A percentile compares a stretch with the other conserved stretches of the same genome.
Conservation (phyloP, 2,113 vertebrate species). For the Semnornis frantzii region DNA sequence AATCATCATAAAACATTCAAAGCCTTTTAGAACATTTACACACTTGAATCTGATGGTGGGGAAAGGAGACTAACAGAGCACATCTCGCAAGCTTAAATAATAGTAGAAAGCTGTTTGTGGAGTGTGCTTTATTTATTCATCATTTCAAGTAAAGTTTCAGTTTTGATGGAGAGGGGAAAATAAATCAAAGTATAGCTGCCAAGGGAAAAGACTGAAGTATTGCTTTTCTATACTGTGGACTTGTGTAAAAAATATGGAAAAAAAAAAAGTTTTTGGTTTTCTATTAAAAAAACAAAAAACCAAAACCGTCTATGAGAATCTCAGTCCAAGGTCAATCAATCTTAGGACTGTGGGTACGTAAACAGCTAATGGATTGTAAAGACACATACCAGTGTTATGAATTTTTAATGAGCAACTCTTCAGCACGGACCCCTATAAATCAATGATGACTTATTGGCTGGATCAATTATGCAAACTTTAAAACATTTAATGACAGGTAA, state of each 20-base stretch:
- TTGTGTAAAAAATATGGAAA: conserved; percentile 54
- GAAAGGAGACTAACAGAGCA: conserved; percentile 89
- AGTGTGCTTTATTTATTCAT: conserved; percentile 99
- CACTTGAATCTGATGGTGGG: conserved; percentile 97
- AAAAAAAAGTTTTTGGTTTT: not conserved
- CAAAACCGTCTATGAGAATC: conserved; percentile 84
- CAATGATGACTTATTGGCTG: conserved; percentile 97
- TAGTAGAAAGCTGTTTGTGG: conserved; percentile 98
- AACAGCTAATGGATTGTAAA: conserved; percentile 99
- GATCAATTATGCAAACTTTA: conserved; percentile 99
- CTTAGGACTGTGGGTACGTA: conserved; percentile 85
- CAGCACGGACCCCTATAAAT: conserved; percentile 94
- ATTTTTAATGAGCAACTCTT: conserved; percentile 95
- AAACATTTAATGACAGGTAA: conserved; percentile 99
- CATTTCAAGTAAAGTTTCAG: conserved; percentile 89
- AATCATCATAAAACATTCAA: conserved; percentile 99
- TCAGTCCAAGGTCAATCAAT: conserved; percentile 97
- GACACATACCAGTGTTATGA: conserved; percentile 90
- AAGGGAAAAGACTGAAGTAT: conserved; percentile 85
- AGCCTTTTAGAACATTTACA: conserved; percentile 99
- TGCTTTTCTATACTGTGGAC: conserved; percentile 88
- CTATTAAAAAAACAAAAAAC: conserved; percentile 62
- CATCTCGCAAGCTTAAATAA: conserved; percentile 92
- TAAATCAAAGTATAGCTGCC: conserved; percentile 89
- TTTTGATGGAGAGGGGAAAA: conserved; percentile 82